These are phyloP conservation scores for Natator depressus DNA, from an alignment of 2,113 vertebrate species.

Conservation along the genomic window DNA sequence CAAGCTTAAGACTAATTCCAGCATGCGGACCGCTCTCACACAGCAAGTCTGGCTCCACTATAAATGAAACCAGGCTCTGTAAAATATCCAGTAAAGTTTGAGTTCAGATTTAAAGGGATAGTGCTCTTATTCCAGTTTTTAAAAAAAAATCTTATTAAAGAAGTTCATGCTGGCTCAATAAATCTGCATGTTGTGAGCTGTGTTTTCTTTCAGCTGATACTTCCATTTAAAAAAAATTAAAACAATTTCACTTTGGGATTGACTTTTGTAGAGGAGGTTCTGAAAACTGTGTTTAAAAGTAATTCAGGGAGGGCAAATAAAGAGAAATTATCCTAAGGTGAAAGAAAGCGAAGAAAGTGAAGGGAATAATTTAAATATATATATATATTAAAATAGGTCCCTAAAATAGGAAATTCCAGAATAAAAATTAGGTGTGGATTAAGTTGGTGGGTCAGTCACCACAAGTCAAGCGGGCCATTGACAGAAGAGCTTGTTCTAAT, in stretches of 20 bases:
- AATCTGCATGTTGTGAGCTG: slow-evolving; percentile 70
- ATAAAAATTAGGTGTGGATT: not conserved
- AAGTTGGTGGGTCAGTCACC: not conserved
- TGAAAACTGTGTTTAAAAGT: slow-evolving; percentile 15
- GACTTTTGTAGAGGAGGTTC: slow-evolving; percentile 14
- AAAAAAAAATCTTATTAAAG: slow-evolving; percentile 61
- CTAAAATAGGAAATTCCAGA: not conserved
- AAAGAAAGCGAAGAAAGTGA: not conserved
- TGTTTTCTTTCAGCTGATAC: slow-evolving; percentile 71
- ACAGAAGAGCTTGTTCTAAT: slow-evolving; percentile 14
- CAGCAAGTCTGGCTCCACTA: slow-evolving; percentile 90
- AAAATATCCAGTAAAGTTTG: slow-evolving; percentile 88
- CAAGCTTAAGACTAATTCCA: slow-evolving; percentile 89
- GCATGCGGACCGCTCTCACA: slow-evolving; percentile 88
- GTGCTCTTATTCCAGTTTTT: slow-evolving; percentile 66
- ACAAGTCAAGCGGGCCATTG: not conserved
- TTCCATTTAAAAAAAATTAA: slow-evolving; percentile 53
- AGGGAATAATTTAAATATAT: not conserved
- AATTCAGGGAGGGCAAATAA: slow-evolving; percentile 21
- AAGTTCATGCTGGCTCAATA: slow-evolving; percentile 65
- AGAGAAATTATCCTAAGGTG: not conserved
- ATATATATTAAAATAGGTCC: not conserved
- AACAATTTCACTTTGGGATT: slow-evolving; percentile 63
- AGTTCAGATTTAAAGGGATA: slow-evolving; percentile 87
- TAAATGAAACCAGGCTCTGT: slow-evolving; percentile 95